Evolutionary conservation across 1,140 invertebrate species (phyloP), one percentile per base, ranked within the genome.

Genomic region (Pomacea maculata): DNA sequence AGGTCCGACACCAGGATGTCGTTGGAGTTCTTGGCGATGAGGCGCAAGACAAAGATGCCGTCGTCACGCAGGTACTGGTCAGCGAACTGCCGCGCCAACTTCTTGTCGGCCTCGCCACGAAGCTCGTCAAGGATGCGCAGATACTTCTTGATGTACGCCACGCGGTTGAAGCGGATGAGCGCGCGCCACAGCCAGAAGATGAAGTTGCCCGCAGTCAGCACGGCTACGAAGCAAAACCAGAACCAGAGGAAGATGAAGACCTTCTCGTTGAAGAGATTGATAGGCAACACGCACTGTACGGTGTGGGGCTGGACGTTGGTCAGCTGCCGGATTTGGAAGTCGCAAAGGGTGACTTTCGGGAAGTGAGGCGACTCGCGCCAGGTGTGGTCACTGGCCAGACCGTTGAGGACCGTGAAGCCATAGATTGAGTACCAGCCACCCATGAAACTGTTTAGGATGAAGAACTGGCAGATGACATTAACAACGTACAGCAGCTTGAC

Each of bases 241-340:
- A 90, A 90, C 90, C 89, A 91, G 11, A 91, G 82, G 83, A 91
- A 89, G 25, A 89, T 88, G 82, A 90, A 91, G 80, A 93, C 93
- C 85, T 93, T 93, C 86, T 93, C 93, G 85, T 93, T 93, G 88
- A 93, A 93, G 55, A 93, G 89, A 83, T 93, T 93, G 85, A 93
- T 93, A 52, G 93, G 93, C 79, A 93, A 86, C 25, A 93, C 92
- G 82, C 93, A 93, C 83, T 93, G 93, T 54, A 92, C 91, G 1
- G 90, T 91, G 85, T 90, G 85, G 14, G 86, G 84, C 82, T 91
- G 90, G 34, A 88, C 73, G 83, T 85, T 86, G 55, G 83, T 77
- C 21, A 92, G 86, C 75, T 91, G 89, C 55, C 91, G 87, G 25
- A 92, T 91, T 76, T 92, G 89, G 86, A 93, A 93, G 82, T 93